Percentiles rank a stretch among this genome's conserved stretches.
Evolutionary conservation across 1,140 invertebrate genomes (phyloP).

Genomic region (Drosophila sproati): DNA sequence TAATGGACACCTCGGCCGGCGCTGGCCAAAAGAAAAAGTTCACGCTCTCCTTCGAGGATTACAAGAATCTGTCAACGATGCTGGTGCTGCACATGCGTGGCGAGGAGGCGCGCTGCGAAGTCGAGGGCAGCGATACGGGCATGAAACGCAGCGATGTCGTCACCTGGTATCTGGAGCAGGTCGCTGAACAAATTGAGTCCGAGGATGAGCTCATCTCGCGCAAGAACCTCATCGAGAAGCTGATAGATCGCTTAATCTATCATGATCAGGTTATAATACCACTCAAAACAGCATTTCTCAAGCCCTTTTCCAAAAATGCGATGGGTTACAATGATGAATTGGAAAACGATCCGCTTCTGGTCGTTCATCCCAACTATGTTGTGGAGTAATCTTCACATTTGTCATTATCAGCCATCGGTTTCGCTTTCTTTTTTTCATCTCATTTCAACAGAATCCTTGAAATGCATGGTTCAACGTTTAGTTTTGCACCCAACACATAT

Average conservation of each 20-base stretch:
- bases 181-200: slow-evolving; percentile 94
- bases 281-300: slow-evolving; percentile 89
- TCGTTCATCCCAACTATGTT: slow-evolving; percentile 98
- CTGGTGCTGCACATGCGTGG: slow-evolving; percentile 94
- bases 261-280: slow-evolving; percentile 96
- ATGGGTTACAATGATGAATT: slow-evolving; percentile 83
- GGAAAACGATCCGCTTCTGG: slow-evolving; percentile 94
- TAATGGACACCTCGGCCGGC: slow-evolving; percentile 39
- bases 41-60: slow-evolving; percentile 97
- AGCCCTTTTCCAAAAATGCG: slow-evolving; percentile 84
- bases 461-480: slow-evolving; percentile 1
- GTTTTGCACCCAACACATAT: slow-evolving; percentile 5
- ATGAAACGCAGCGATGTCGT: slow-evolving; percentile 93
- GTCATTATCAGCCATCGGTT: slow-evolving; percentile 7
- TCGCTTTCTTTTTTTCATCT: slow-evolving; percentile 13
- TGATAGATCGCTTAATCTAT: slow-evolving; percentile 96
- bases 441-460: background rate
- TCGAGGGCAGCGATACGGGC: slow-evolving; percentile 88
- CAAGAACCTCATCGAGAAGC: slow-evolving; percentile 97
- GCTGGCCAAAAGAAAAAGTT: slow-evolving; percentile 90
- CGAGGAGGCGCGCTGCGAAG: slow-evolving; percentile 90
- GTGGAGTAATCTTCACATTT: slow-evolving; percentile 86
- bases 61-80: slow-evolving; percentile 96
- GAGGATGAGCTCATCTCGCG: slow-evolving; percentile 96
- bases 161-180: slow-evolving; percentile 97